Base-by-base conservation (phyloP, 2,797 vertebrate species). In the Pangasius mekongensis region DNA sequence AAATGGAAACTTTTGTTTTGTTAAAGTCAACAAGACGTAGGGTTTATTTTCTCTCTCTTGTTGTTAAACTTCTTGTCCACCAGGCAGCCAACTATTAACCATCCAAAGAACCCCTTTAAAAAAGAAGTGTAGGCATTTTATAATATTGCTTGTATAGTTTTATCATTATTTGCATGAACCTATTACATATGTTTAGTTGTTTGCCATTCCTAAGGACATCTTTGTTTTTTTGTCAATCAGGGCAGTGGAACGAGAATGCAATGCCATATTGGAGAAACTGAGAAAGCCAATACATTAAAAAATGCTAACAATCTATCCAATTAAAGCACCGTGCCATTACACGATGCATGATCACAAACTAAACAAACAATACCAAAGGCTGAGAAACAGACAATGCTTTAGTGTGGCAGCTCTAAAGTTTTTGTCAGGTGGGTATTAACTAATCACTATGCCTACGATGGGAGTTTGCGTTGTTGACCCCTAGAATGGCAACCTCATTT, bases 381-480 rank as follows among this genome's bases (percentile, higher is more conserved):
- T 71, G n/a, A 33, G 49, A 52, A 80, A 58, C 49, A 82, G 22
- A 67, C 76, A 27, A 54, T 52, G 69, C 80, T 33, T 83, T 43
- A 83, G 39, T 52, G 30, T 58, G 58, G 39, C 80, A 47, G 80
- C 24, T 62, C 7, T 0, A 33, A 67, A 67, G 30, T 69, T 85
- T 88, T 58, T 88, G 74, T 80, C 83, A 78, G 87, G 62, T 76
- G 83, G 52, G 27, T 71, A 80, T 88, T 88, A 88, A 80, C 74
- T 88, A 77, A 85, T 88, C 83, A 85, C 54, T 60, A 78, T 85
- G 80, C 83, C 83, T 78, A 64, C 62, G 33, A 71, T 78, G 83
- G 87, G 87, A 88, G 76, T 69, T 80, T 58, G 54, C 27, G 30
- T 16, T 20, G 83, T 83, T 89, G 89, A 91, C 87, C 87, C 56